Base-by-base conservation (phyloP, 2,113 vertebrate genomes). In the Pollimyrus isidori region DNA sequence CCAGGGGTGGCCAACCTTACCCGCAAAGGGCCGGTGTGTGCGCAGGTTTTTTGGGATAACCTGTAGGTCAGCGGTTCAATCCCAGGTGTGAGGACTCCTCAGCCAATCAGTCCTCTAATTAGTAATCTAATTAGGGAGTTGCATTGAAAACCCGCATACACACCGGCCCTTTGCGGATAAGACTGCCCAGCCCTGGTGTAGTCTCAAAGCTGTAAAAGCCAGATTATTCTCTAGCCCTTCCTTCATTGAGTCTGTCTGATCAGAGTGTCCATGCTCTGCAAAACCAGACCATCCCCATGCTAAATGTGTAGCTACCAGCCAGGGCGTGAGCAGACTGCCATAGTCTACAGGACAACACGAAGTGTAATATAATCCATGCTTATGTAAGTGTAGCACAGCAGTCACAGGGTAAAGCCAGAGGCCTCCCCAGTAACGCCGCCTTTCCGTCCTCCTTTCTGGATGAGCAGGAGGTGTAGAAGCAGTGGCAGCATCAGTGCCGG, bases 391-490 rank as follows among this genome's bases (percentile, higher is more conserved):
- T 73, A 83, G 48, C 6, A 39, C 17, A 52, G 49, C 88, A 53
- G 53, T 42, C 35, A 21, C 17, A 13, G 13, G 46, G 50, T 39
- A 53, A 83, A 89, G 73, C n/a, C 21, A 56, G 56, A 82, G 9
- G 42, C 50, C 80, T 89, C 56, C 69, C 84, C 89, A 89, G 89
- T 91, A 92, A 90, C 87, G 91, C 87, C 52, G 62, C 82, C 19
- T 53, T 86, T 49, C 73, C 48, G 3, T 58, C 45, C 89, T 85
- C 89, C 82, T 13, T 30, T n/a, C 84, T 49, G 30, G 4, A 42
- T 35, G 50, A 89, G 9, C n/a, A 89, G 73, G 21, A 23, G 30
- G 15, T 35, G 7, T n/a, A 19, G 21, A 52, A 35, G 65, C 17
- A 21, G 4, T 26, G 21, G 26, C 50, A 23, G 23, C 49, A 80